A percentile compares a stretch with the other conserved stretches of the same genome.
These are phyloP conservation scores for Hipposideros armiger DNA, from an alignment of 2,113 vertebrate species.

Conservation along the genomic window DNA sequence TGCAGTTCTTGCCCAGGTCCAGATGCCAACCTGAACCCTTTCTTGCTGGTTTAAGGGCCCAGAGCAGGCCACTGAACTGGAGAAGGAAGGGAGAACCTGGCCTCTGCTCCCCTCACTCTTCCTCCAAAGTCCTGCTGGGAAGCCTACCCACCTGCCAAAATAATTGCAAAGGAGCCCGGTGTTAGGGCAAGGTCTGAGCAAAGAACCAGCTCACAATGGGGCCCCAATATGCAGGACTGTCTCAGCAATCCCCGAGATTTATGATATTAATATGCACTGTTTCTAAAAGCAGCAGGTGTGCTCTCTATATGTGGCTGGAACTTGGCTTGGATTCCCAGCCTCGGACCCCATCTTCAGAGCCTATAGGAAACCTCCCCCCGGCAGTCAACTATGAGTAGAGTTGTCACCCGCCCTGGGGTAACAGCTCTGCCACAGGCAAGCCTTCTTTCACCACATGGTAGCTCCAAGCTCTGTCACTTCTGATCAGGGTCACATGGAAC, in stretches of 20 bases:
- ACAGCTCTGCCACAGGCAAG: not conserved
- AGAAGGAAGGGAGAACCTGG: not conserved
- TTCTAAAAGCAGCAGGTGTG: slow-evolving; percentile 45
- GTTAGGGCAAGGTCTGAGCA: not conserved
- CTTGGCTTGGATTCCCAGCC: slow-evolving; percentile 54
- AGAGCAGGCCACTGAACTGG: not conserved
- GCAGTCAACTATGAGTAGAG: not conserved
- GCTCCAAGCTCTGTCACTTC: not conserved
- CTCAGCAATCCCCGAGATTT: slow-evolving; percentile 60
- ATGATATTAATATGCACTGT: slow-evolving; percentile 9
- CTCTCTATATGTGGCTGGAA: slow-evolving; percentile 19
- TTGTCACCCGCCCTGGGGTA: not conserved
- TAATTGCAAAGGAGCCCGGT: not conserved
- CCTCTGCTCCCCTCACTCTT: not conserved
- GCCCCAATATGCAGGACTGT: not conserved
- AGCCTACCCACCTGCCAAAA: not conserved
- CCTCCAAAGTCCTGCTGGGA: not conserved
- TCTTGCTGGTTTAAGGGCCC: rapidly evolving
- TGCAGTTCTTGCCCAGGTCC: not conserved
- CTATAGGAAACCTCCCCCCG: not conserved
- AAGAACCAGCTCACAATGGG: not conserved
- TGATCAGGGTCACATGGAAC: not conserved
- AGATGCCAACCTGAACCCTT: not conserved
- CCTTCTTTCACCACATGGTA: not conserved
- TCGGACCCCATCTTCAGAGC: slow-evolving; percentile 69